A percentile compares a stretch with the other conserved stretches of the same genome.
phyloP scores from a whole-genome alignment of 2,888 invertebrate genomes.

The Cetonia aurata region DNA sequence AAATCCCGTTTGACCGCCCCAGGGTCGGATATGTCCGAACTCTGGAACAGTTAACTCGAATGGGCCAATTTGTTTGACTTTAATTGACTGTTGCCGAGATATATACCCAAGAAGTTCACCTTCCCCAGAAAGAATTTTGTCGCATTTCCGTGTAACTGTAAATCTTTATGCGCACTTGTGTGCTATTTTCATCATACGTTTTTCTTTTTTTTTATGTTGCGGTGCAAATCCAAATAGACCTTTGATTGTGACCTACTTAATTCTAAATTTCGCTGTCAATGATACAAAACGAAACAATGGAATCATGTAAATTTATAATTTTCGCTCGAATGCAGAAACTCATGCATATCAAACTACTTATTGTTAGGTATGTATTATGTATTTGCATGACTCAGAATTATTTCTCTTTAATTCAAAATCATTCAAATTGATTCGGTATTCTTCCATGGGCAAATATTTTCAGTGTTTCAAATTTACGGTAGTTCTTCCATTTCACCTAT shows the following conservation, averaged over 20 bases:
- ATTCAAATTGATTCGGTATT: too few species aligned
- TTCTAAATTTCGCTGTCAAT: not conserved
- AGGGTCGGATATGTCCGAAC: conserved; percentile 42
- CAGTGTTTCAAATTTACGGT: too few species aligned
- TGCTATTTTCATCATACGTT: not conserved
- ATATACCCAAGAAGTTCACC: conserved; percentile 34
- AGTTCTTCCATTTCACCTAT: too few species aligned
- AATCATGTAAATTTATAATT: too few species aligned
- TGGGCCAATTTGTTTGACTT: conserved; percentile 50
- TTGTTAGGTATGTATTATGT: too few species aligned
- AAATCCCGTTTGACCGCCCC: conserved; percentile 51
- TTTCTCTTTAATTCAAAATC: too few species aligned
- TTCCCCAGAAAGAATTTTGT: conserved; percentile 9
- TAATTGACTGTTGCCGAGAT: conserved; percentile 46
- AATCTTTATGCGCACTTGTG: not conserved
- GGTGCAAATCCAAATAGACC: not conserved
- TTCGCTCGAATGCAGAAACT: too few species aligned
- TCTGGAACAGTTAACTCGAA: conserved; percentile 47
- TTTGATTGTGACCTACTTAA: not conserved
- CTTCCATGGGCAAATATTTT: too few species aligned
- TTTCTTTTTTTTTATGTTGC: not conserved
- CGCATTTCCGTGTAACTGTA: not conserved
- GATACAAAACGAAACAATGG: too few species aligned
- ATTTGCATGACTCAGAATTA: too few species aligned
- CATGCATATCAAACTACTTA: too few species aligned